Percentiles rank a stretch among this genome's conserved stretches.
Conservation (phyloP, 2,888 invertebrate species). For the Lysandra bellargus region DNA sequence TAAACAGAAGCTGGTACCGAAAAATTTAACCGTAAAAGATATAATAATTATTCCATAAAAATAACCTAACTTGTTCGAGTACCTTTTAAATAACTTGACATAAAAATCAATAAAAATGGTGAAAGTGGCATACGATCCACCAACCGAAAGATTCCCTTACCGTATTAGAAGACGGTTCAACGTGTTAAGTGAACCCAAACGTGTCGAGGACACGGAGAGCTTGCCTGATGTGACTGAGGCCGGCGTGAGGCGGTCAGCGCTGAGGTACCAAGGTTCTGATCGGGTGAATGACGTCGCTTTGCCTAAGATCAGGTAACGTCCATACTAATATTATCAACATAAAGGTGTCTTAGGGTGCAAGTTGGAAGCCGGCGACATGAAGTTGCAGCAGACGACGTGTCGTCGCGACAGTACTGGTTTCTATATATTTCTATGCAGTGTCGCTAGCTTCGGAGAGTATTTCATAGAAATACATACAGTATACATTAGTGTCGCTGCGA, state of each 20-base stretch:
- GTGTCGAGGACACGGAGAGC: slow-evolving; percentile 52
- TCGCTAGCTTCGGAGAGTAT: no score
- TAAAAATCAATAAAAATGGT: slow-evolving; percentile 49
- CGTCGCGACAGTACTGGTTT: no score
- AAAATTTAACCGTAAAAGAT: neutral
- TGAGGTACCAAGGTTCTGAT: slow-evolving; percentile 51
- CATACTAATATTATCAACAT: no score
- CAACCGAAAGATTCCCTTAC: slow-evolving; percentile 56
- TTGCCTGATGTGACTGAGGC: slow-evolving; percentile 55
- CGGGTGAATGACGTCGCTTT: slow-evolving; percentile 62
- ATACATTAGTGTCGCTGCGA: no score
- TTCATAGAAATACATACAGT: no score
- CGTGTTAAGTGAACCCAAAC: slow-evolving; percentile 56
- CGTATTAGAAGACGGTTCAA: slow-evolving; percentile 58
- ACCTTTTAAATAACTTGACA: slow-evolving; percentile 34
- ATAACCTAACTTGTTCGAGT: slow-evolving; percentile 44
- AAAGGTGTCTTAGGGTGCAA: no score
- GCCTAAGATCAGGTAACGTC: slow-evolving; percentile 61
- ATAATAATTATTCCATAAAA: slow-evolving; percentile 25
- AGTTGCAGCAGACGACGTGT: no score
- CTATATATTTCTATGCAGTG: no score
- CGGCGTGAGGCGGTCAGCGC: slow-evolving; percentile 60
- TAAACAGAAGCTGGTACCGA: no score
- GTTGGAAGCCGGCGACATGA: no score
- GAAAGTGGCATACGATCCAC: slow-evolving; percentile 56